Percentiles rank a stretch among this genome's conserved stretches.
These are phyloP conservation scores for Rhinoptilus africanus DNA, from an alignment of 2,113 vertebrate species.

Conservation along the genomic window DNA sequence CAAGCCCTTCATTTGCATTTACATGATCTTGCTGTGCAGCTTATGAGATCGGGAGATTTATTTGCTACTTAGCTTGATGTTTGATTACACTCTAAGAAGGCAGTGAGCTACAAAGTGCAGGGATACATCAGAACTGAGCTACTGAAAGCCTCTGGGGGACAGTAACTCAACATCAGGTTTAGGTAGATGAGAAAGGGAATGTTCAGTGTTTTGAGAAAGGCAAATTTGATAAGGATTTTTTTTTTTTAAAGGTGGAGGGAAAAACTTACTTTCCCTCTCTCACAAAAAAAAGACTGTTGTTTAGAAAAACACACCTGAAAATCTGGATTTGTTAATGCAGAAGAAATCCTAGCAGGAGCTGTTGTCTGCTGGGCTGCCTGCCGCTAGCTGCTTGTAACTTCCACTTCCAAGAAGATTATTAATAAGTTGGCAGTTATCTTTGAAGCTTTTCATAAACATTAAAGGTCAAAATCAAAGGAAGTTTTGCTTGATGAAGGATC, in stretches of 20 bases:
- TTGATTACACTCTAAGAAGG: slow-evolving; percentile 86
- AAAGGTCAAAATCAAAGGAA: slow-evolving; percentile 36
- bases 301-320: background rate
- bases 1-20: slow-evolving; percentile 97
- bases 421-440: slow-evolving; percentile 7
- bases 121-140: slow-evolving; percentile 62
- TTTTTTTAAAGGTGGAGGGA: background rate
- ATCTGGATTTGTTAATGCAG: background rate
- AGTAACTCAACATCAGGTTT: slow-evolving; percentile 72
- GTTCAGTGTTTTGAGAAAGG: slow-evolving; percentile 34
- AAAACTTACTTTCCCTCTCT: background rate
- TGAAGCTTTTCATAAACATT: background rate
- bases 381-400: background rate
- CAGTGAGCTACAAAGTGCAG: slow-evolving; percentile 64
- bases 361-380: slow-evolving; percentile 25
- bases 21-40: slow-evolving; percentile 94
- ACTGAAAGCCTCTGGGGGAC: slow-evolving; percentile 65
- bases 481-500: background rate
- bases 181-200: slow-evolving; percentile 62
- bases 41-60: slow-evolving; percentile 89
- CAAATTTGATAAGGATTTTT: slow-evolving; percentile 14
- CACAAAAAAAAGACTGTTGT: background rate
- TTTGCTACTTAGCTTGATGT: slow-evolving; percentile 89
- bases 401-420: background rate
- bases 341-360: slow-evolving; percentile 24